Evolutionary conservation across 2,888 invertebrate genomes (phyloP).

Genomic region (Chorisops tibialis): DNA sequence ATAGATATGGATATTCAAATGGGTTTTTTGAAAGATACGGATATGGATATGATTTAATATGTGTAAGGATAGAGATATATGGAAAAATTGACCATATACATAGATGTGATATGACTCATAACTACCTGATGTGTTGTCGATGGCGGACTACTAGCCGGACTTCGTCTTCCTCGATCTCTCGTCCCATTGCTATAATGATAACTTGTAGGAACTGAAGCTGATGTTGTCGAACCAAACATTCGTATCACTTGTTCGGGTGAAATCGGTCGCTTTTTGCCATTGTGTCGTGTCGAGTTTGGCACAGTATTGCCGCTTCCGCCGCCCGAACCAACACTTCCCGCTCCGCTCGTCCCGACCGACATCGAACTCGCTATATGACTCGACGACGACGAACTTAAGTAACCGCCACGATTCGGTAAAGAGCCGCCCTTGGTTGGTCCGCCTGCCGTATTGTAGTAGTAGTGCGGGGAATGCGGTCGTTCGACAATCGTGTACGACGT

Average conservation of each 20-base stretch:
- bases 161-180: slow-evolving; percentile 52
- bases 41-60: too few relatives aligned
- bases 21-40: too few relatives aligned
- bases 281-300: slow-evolving; percentile 50
- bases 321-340: slow-evolving; percentile 45
- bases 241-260: slow-evolving; percentile 80
- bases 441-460: slow-evolving; percentile 54
- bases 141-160: slow-evolving; percentile 74
- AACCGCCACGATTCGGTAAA: slow-evolving; percentile 56
- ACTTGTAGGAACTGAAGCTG: slow-evolving; percentile 54
- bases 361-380: slow-evolving; percentile 54
- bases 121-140: slow-evolving; percentile 73
- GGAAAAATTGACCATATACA: too few relatives aligned
- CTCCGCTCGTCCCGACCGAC: slow-evolving; percentile 45
- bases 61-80: too few relatives aligned
- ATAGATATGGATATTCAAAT: too few relatives aligned
- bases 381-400: slow-evolving; percentile 62
- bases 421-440: slow-evolving; percentile 51
- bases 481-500: slow-evolving; percentile 87
- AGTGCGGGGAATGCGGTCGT: slow-evolving; percentile 67
- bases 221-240: slow-evolving; percentile 59
- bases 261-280: slow-evolving; percentile 73
- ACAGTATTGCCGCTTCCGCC: background rate
- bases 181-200: slow-evolving; percentile 53
- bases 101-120: slow-evolving; percentile 18